Evolutionary conservation across 2,888 invertebrate genomes (phyloP).

Genomic region (Nomada hirtipes): DNA sequence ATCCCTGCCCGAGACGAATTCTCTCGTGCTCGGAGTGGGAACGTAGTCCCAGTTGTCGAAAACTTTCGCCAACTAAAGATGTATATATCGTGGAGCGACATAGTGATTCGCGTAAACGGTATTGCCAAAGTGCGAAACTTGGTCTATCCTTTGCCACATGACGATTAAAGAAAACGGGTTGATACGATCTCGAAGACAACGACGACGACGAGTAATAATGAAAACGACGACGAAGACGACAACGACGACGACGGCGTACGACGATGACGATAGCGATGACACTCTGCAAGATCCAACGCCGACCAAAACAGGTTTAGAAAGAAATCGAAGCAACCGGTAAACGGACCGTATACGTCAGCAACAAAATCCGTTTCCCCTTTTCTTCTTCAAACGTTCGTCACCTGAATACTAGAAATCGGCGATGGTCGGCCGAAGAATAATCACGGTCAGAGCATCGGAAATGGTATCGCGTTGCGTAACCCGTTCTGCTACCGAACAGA

Average conservation of each 20-base stretch:
- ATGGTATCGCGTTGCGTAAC: conserved; percentile 51
- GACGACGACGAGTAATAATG: neutral
- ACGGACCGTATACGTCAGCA: conserved; percentile 40
- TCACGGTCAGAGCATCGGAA: conserved; percentile 31
- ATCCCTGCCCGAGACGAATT: conserved; percentile 10
- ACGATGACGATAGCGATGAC: conserved; percentile 35
- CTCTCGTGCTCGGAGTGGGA: neutral
- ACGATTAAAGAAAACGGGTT: conserved; percentile 7
- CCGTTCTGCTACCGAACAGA: conserved; percentile 28
- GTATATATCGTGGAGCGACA: neutral
- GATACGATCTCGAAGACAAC: neutral
- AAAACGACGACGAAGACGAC: neutral
- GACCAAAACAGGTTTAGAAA: conserved; percentile 28
- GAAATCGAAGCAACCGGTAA: conserved; percentile 2
- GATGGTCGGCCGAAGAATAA: conserved; percentile 24
- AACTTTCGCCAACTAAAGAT: conserved; percentile 10
- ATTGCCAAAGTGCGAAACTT: neutral
- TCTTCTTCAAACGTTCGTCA: neutral
- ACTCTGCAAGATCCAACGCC: conserved; percentile 65
- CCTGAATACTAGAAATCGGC: neutral
- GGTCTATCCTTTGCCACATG: conserved; percentile 10
- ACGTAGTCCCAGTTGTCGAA: neutral
- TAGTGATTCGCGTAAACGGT: neutral
- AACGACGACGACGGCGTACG: conserved; percentile 23
- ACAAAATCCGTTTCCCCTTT: conserved; percentile 41